phyloP scores from a whole-genome alignment of 2,888 invertebrate species.

The Rhogogaster chlorosoma region DNA sequence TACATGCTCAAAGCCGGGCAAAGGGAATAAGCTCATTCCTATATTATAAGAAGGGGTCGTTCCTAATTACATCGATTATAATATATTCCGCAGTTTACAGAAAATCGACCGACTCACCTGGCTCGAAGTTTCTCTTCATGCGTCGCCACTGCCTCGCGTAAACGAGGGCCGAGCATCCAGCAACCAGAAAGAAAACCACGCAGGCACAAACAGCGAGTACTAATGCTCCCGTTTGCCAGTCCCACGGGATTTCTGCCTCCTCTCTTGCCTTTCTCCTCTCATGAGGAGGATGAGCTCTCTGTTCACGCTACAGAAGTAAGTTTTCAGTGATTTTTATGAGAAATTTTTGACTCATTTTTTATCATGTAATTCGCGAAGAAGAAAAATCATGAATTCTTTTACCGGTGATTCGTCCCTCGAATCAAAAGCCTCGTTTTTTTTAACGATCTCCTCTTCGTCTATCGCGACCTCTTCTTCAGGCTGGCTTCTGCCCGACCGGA shows the following conservation, averaged over 20 bases:
- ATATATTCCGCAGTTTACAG: neutral
- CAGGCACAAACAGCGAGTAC: constrained; percentile 88
- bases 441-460: constrained; percentile 39
- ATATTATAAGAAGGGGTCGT: too few species aligned
- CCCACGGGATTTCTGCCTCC: constrained; percentile 82
- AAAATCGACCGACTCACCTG: constrained; percentile 81
- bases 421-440: neutral
- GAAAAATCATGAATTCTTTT: neutral
- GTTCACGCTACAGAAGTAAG: constrained; percentile 1
- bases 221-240: constrained; percentile 87
- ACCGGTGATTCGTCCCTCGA: constrained; percentile 8
- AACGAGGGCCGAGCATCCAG: constrained; percentile 87
- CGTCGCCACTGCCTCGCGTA: constrained; percentile 90
- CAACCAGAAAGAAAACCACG: constrained; percentile 89
- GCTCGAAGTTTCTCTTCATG: constrained; percentile 88
- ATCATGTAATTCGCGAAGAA: neutral
- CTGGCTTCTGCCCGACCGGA: constrained; percentile 34
- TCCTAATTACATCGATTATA: too few species aligned
- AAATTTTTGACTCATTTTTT: neutral
- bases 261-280: constrained; percentile 68
- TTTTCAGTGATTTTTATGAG: neutral
- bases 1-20: neutral
- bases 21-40: neutral
- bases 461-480: constrained; percentile 44
- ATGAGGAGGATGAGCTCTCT: constrained; percentile 51